A percentile compares a stretch with the other conserved stretches of the same genome.
Conservation (phyloP, 2,113 vertebrate species). For the Phalacrocorax aristotelis region DNA sequence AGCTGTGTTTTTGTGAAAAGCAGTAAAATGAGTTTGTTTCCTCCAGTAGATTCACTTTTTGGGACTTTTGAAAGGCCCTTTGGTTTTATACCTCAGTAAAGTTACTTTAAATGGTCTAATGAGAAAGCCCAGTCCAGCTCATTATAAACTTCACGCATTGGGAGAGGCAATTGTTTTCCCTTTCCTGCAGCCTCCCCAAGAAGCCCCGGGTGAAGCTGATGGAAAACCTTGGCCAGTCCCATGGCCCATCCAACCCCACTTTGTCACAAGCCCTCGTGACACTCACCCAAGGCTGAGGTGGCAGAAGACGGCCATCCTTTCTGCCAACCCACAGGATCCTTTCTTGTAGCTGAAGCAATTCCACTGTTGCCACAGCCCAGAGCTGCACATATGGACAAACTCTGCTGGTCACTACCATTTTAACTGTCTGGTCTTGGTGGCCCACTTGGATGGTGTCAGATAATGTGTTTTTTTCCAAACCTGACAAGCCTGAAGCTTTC, state of each 20-base stretch:
- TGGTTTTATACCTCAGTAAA: background rate
- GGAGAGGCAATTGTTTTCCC: background rate
- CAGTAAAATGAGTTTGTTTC: conserved; percentile 7
- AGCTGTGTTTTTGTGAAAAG: background rate
- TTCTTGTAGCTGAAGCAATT: background rate
- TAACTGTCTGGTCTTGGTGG: background rate
- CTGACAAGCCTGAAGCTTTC: background rate
- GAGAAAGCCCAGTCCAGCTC: background rate
- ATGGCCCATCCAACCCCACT: no score
- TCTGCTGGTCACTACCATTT: background rate
- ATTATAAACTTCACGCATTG: background rate
- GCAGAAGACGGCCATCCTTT: background rate
- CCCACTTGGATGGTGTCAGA: background rate
- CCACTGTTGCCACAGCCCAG: background rate
- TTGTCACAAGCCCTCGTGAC: background rate
- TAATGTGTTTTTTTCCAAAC: background rate
- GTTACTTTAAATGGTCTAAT: background rate
- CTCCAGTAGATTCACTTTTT: background rate
- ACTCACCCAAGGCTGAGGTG: background rate
- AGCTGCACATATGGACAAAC: background rate
- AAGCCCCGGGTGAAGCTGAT: background rate
- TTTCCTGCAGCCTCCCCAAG: background rate
- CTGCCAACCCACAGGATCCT: background rate
- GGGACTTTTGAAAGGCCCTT: background rate
- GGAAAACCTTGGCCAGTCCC: background rate